Percentiles rank a stretch among this genome's conserved stretches.
phyloP scores from a whole-genome alignment of 1,140 invertebrate species.

The Pectinophora gossypiella region DNA sequence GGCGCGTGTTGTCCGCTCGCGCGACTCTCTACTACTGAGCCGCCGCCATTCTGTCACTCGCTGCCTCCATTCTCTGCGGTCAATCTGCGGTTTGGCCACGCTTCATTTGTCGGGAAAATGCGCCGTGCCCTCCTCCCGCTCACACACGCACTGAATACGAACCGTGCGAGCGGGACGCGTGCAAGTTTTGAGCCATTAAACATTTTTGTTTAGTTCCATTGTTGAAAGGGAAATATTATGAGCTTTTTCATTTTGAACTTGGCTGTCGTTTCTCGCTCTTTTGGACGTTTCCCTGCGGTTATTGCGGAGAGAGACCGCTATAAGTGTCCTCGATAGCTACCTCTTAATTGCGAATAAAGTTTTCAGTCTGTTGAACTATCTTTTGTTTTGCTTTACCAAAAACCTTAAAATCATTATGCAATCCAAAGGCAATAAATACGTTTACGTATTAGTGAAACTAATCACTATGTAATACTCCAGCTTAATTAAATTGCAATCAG shows the following conservation, averaged over 20 bases:
- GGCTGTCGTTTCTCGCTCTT: conserved; percentile 42
- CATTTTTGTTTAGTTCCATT: conserved; percentile 71
- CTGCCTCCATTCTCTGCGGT: conserved; percentile 75
- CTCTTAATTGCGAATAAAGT: neutral
- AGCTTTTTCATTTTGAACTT: conserved; percentile 63
- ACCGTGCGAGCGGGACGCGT: conserved; percentile 41
- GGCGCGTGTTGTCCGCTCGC: conserved; percentile 51
- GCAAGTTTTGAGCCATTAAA: conserved; percentile 67
- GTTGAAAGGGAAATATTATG: conserved; percentile 67
- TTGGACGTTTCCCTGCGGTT: conserved; percentile 29
- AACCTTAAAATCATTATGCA: no score
- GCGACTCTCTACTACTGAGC: conserved; percentile 62
- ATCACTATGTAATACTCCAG: no score
- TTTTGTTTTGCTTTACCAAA: no score
- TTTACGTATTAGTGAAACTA: no score
- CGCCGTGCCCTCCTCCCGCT: conserved; percentile 42
- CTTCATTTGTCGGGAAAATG: conserved; percentile 73
- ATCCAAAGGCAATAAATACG: no score
- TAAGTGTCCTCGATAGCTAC: conserved; percentile 10
- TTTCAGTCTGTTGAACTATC: neutral
- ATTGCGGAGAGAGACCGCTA: conserved; percentile 34
- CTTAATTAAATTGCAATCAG: no score
- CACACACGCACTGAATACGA: conserved; percentile 9
- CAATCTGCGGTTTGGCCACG: conserved; percentile 75
- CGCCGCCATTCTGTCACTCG: conserved; percentile 72